phyloP scores from a whole-genome alignment of 2,888 invertebrate species.

The Meliscaeva auricollis region DNA sequence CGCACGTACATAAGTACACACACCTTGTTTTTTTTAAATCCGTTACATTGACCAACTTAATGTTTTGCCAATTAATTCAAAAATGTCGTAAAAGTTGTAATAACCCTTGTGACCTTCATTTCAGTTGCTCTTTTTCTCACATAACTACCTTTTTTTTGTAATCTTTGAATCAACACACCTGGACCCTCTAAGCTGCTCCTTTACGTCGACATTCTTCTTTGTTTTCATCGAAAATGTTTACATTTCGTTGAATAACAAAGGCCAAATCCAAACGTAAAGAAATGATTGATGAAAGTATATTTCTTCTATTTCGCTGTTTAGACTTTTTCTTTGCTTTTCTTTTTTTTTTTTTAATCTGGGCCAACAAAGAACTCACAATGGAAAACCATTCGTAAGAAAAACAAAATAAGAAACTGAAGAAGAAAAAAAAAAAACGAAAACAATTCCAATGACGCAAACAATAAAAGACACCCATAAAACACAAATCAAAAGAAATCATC shows the following conservation, averaged over 20 bases:
- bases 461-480: slow-evolving; percentile 39
- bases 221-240: slow-evolving; percentile 4
- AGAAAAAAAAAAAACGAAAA: background rate
- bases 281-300: slow-evolving; percentile 25
- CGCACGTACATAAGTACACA: no score
- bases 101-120: no score
- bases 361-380: background rate
- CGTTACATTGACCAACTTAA: no score
- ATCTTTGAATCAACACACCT: background rate
- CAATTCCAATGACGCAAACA: background rate
- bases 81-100: no score
- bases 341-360: background rate
- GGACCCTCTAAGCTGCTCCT: background rate
- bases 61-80: no score
- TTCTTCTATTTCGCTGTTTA: background rate
- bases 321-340: background rate
- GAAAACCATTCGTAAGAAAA: background rate
- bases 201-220: background rate
- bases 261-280: background rate
- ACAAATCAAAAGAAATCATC: slow-evolving; percentile 52
- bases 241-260: background rate
- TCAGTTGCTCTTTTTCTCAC: no score
- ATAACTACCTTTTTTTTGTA: no score
- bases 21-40: no score
- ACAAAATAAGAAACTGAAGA: no score